phyloP scores from a whole-genome alignment of 2,797 vertebrate genomes.

The Malacoraja senta region DNA sequence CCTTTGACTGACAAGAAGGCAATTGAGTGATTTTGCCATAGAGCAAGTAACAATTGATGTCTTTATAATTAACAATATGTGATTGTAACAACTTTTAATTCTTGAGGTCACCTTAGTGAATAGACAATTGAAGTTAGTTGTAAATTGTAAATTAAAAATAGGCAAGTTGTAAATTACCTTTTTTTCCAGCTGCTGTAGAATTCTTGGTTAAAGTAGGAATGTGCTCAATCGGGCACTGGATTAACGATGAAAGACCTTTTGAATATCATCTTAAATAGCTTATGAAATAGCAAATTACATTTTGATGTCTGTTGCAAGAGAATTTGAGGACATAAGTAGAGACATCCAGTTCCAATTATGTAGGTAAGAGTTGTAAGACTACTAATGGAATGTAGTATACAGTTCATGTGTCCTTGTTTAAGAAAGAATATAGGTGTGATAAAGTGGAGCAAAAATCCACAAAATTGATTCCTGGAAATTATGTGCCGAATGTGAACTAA shows the following conservation, averaged over 20 bases:
- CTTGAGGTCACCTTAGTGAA: constrained; percentile 68
- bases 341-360: not conserved
- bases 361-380: too few relatives aligned
- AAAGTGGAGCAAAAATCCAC: too few relatives aligned
- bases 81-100: constrained; percentile 73
- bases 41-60: not conserved
- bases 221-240: constrained; percentile 61
- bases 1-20: not conserved
- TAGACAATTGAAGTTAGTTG: constrained; percentile 66
- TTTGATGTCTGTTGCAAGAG: too few relatives aligned
- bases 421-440: too few relatives aligned
- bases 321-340: too few relatives aligned
- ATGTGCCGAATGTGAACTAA: too few relatives aligned
- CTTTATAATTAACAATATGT: constrained; percentile 50
- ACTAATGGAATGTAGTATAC: too few relatives aligned
- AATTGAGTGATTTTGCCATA: not conserved
- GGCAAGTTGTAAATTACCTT: constrained; percentile 37
- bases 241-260: constrained; percentile 58
- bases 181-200: constrained; percentile 64
- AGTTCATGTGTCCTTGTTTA: too few relatives aligned
- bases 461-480: too few relatives aligned
- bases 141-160: constrained; percentile 49
- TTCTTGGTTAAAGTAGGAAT: constrained; percentile 66
- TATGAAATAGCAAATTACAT: not conserved
- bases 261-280: constrained; percentile 46